These are phyloP conservation scores for Calephelis virginiensis DNA, from an alignment of 1,140 invertebrate species.

Conservation along the genomic window DNA sequence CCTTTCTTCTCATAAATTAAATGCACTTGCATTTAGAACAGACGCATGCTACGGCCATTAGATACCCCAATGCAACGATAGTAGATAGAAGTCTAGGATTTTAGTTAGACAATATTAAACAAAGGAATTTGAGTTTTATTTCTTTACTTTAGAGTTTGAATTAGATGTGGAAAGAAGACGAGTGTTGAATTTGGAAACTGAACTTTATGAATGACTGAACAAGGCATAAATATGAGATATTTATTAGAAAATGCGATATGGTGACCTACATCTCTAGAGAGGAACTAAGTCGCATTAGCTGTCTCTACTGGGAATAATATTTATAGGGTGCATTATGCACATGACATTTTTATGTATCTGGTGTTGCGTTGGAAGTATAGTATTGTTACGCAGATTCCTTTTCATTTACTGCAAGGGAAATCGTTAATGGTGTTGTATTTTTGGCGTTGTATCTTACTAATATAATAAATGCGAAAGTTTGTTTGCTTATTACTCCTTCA, in stretches of 20 bases:
- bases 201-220: constrained; percentile 39
- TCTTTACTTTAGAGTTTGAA: not conserved
- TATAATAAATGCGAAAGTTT: no score
- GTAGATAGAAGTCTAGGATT: constrained; percentile 39
- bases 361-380: constrained; percentile 54
- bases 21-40: constrained; percentile 46
- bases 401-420: constrained; percentile 29
- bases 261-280: constrained; percentile 76
- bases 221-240: constrained; percentile 44
- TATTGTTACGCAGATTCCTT: constrained; percentile 48
- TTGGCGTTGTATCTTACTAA: no score
- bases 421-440: no score
- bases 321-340: constrained; percentile 76
- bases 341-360: constrained; percentile 76
- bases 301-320: constrained; percentile 70
- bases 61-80: constrained; percentile 53
- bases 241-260: constrained; percentile 47
- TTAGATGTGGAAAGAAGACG: constrained; percentile 14
- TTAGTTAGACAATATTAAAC: not conserved
- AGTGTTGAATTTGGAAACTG: constrained; percentile 34
- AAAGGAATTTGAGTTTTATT: constrained; percentile 37
- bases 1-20: constrained; percentile 71
- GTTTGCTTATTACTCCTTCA: no score
- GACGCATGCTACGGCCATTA: constrained; percentile 63
- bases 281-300: constrained; percentile 62